Evolutionary conservation across 2,113 vertebrate genomes (phyloP).

Genomic region (Nothobranchius furzeri): DNA sequence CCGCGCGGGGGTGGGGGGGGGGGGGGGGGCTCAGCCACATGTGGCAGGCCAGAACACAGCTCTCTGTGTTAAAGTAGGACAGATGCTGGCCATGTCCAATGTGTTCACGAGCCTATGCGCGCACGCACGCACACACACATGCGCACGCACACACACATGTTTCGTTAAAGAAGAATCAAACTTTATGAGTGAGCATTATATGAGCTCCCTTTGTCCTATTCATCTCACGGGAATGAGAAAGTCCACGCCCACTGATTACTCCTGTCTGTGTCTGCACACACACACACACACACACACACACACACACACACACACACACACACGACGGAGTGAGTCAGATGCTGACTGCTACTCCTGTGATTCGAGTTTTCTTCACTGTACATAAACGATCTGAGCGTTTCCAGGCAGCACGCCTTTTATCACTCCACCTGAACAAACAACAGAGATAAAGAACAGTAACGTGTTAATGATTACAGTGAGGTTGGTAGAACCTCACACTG

Average conservation of each 20-base stretch:
- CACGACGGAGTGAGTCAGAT: constrained; percentile 17
- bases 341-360: neutral
- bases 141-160: neutral
- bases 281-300: too few relatives aligned
- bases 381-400: neutral
- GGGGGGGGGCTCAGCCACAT: constrained; percentile 13
- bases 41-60: constrained; percentile 38
- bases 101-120: too few relatives aligned
- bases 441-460: neutral
- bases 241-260: neutral
- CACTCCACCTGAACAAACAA: neutral
- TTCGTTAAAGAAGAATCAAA: constrained; percentile 2
- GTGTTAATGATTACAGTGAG: neutral
- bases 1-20: too few relatives aligned
- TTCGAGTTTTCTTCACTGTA: neutral
- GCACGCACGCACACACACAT: neutral
- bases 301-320: too few relatives aligned
- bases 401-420: neutral
- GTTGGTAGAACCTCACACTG: accelerated
- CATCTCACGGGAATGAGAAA: neutral
- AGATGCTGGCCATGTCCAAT: neutral
- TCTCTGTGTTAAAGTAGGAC: constrained; percentile 22
- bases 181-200: neutral
- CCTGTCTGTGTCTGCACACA: neutral
- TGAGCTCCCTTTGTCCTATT: neutral